These are phyloP conservation scores for Danio choprae DNA, from an alignment of 2,797 vertebrate genomes.

Conservation along the genomic window DNA sequence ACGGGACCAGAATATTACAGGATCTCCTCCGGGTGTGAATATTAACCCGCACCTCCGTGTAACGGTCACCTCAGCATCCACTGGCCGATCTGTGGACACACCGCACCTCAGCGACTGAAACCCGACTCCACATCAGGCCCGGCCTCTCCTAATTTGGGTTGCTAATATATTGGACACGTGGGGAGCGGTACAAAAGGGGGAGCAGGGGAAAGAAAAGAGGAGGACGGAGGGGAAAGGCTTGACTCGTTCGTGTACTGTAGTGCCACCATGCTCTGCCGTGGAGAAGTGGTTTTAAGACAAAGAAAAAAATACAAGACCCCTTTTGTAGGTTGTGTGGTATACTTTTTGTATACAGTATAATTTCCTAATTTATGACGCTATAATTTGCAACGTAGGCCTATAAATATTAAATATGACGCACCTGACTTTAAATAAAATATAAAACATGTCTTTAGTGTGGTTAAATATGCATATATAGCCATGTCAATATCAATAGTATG, in stretches of 20 bases:
- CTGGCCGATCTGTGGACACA: slow-evolving; percentile 63
- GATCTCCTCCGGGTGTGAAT: slow-evolving; percentile 45
- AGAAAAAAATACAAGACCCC: slow-evolving; percentile 58
- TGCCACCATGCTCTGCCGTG: slow-evolving; percentile 80
- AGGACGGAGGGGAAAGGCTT: slow-evolving; percentile 51
- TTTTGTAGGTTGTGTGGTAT: background rate
- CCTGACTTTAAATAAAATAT: no score
- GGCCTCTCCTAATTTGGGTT: slow-evolving; percentile 70
- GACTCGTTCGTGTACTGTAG: slow-evolving; percentile 73
- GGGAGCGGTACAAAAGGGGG: slow-evolving; percentile 74
- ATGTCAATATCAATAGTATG: no score
- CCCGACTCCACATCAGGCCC: slow-evolving; percentile 73
- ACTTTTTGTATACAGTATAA: no score
- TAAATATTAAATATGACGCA: no score
- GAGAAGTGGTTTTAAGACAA: slow-evolving; percentile 78
- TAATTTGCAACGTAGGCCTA: no score
- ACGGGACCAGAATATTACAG: slow-evolving; percentile 34
- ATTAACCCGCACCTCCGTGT: slow-evolving; percentile 35
- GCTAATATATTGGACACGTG: slow-evolving; percentile 81
- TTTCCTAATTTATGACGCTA: no score
- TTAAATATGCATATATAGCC: no score
- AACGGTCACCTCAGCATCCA: slow-evolving; percentile 74
- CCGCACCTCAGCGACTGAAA: slow-evolving; percentile 76
- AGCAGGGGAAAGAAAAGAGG: slow-evolving; percentile 53
- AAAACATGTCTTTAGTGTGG: no score